A percentile compares a stretch with the other conserved stretches of the same genome.
These are phyloP conservation scores for Megaustenia siamemsis DNA, from an alignment of 2,888 invertebrate species.

Conservation along the genomic window DNA sequence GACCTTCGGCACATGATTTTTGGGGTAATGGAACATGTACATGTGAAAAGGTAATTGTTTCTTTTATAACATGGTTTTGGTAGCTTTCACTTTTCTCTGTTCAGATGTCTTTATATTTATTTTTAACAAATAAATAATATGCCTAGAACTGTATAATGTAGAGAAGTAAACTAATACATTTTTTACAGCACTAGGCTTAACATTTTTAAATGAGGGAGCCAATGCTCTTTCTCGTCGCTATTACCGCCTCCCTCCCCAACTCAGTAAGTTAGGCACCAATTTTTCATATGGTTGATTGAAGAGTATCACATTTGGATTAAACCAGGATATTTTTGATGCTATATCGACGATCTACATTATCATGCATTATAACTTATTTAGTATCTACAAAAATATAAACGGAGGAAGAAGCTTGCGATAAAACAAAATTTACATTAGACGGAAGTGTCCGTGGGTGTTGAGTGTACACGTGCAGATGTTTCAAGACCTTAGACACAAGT, in stretches of 20 bases:
- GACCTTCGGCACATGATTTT: no score
- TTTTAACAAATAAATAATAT: no score
- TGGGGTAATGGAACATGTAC: no score
- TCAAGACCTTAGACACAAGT: neutral
- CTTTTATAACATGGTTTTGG: no score
- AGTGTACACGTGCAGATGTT: neutral
- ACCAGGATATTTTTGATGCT: neutral
- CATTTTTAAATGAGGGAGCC: neutral
- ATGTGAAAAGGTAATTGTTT: no score
- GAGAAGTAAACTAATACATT: no score
- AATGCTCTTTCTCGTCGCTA: neutral
- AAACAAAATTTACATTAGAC: constrained; percentile 5
- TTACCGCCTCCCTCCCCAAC: neutral
- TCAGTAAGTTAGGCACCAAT: no score
- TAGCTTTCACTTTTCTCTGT: no score
- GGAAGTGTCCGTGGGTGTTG: neutral
- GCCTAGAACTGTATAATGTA: no score
- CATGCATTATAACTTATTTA: neutral
- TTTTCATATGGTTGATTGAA: neutral
- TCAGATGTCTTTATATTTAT: no score
- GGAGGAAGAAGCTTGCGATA: neutral
- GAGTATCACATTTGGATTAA: neutral
- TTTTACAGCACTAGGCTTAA: neutral
- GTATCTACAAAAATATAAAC: neutral
- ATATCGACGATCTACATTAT: neutral